Evolutionary conservation across 2,888 invertebrate genomes (phyloP).

Genomic region (Tipula unca): DNA sequence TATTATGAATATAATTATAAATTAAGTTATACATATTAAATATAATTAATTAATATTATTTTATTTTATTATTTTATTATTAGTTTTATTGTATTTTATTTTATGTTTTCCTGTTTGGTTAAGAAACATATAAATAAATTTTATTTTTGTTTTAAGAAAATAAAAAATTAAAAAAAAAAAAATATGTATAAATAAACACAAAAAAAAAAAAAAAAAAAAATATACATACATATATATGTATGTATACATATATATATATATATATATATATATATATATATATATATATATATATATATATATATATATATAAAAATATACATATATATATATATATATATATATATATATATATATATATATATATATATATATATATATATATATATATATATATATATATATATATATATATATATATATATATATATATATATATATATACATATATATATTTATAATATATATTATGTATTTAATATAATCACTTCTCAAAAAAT

Average conservation of each 20-base stretch:
- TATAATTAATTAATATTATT: background rate
- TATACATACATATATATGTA: background rate
- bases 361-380: background rate
- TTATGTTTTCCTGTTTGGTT: background rate
- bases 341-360: background rate
- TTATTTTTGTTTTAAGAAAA: slow-evolving; percentile 14
- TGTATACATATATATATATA: background rate
- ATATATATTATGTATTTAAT: too few relatives aligned
- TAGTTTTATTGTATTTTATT: background rate
- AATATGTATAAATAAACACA: background rate
- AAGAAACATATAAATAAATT: background rate
- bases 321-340: background rate
- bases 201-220: background rate
- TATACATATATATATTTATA: background rate
- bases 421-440: background rate
- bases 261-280: background rate
- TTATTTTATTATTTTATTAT: background rate
- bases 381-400: background rate
- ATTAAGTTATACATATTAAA: background rate
- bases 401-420: background rate
- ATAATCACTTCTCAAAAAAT: too few relatives aligned
- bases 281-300: too few relatives aligned
- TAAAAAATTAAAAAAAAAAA: background rate
- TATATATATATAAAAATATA: background rate
- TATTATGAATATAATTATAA: background rate